phyloP scores from a whole-genome alignment of 2,797 vertebrate genomes.

The Hapalemur alaotrensis region DNA sequence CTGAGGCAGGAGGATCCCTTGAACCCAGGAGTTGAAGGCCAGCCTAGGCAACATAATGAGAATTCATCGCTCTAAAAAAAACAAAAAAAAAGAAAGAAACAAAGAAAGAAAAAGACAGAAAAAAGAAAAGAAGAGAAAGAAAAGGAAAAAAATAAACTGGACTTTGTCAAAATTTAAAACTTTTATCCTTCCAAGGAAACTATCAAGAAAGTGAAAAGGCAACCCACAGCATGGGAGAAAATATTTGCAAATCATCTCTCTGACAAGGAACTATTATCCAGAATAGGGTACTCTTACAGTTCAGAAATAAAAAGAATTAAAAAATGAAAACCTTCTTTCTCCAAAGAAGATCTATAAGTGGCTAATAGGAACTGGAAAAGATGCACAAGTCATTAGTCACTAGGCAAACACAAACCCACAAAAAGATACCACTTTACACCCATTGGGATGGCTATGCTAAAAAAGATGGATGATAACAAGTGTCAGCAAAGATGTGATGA shows the following conservation, averaged over 20 bases:
- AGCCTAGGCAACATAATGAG: too few relatives aligned
- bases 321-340: background rate
- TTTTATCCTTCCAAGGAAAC: background rate
- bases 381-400: background rate
- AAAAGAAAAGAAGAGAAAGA: too few relatives aligned
- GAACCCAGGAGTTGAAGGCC: too few relatives aligned
- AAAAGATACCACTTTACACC: background rate
- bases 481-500: background rate
- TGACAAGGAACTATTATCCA: background rate
- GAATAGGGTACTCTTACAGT: background rate
- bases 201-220: background rate
- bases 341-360: background rate
- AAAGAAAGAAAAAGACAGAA: too few relatives aligned
- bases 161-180: background rate
- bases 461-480: background rate
- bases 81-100: too few relatives aligned
- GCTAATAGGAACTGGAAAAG: background rate
- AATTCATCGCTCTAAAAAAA: background rate
- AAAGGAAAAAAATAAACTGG: background rate
- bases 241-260: background rate
- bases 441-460: background rate
- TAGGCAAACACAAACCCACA: background rate
- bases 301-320: background rate
- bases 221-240: background rate
- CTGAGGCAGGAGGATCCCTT: too few relatives aligned